Percentiles rank a stretch among this genome's conserved stretches.
phyloP scores from a whole-genome alignment of 2,888 invertebrate genomes.

The Proisotoma minuta region DNA sequence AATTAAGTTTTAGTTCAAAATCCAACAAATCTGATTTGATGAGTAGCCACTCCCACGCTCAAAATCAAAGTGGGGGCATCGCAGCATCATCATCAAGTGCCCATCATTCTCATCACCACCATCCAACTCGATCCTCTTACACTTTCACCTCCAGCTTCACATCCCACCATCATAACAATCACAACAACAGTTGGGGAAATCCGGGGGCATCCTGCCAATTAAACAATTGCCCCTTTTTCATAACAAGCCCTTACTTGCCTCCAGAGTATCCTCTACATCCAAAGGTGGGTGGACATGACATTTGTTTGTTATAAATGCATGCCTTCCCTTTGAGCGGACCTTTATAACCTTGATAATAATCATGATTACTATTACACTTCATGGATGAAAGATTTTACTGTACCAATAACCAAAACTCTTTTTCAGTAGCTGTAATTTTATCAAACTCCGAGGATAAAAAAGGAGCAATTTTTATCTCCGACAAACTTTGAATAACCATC shows the following conservation, averaged over 20 bases:
- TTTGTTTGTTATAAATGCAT: no score
- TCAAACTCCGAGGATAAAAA: no score
- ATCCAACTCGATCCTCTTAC: conserved; percentile 22
- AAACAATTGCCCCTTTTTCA: conserved; percentile 6
- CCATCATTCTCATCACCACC: conserved; percentile 5
- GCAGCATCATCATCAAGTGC: conserved; percentile 3
- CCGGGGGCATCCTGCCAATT: conserved; percentile 7
- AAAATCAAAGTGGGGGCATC: not conserved
- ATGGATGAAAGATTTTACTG: no score
- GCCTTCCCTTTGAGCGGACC: no score
- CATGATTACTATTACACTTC: no score
- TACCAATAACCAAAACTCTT: no score
- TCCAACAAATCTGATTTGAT: conserved; percentile 7
- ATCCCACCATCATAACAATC: conserved; percentile 2
- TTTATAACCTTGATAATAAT: no score
- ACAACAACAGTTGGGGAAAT: conserved; percentile 3
- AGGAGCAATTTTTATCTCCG: no score
- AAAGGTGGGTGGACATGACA: conserved; percentile 38
- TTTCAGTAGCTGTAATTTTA: no score
- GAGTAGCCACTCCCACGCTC: not conserved
- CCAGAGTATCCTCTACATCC: conserved; percentile 40
- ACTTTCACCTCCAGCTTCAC: conserved; percentile 33
- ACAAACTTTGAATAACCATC: no score
- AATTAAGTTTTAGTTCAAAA: conserved; percentile 16
- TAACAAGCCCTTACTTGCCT: conserved; percentile 41